Base-by-base conservation (phyloP, 2,888 invertebrate species). In the Keiferia lycopersicella region DNA sequence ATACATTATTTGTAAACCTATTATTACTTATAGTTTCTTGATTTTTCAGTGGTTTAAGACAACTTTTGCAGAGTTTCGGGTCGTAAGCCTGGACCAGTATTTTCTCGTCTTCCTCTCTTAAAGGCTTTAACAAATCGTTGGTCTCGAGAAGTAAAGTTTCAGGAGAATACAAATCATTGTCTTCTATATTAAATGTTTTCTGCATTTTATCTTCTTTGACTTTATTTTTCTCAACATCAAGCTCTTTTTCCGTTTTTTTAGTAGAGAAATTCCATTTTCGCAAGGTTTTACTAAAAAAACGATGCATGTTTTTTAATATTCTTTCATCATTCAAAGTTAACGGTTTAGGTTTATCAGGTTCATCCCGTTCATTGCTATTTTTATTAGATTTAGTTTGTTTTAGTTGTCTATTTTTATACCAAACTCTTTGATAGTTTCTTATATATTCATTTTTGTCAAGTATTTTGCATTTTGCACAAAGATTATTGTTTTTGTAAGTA, bases 41-140 rank as follows among this genome's bases (percentile, higher is more conserved):
- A 6, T 26, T 16, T 11, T 12, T 14, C 2, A 56, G 18, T n/a
- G 30, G 56, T 34, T 16, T 16, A 7, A 56, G 56, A 34, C 56
- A 56, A 16, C 56, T 56, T n/a, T 56, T 56, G 56, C 56, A 56
- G 7, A n/a, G 30, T 8, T n/a, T 34, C 4, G 56, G 56, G 16
- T 56, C 56, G 26, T 16, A n/a, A 14, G 56, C 10, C 26, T 26
- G 4, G 12, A 56, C 56, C 8, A 56, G n/a, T 16, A 56, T 26
- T 26, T 6, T 26, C 26, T 26, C 26, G 26, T 26, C 26, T 26
- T 26, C 26, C 26, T 26, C 26, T 26, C 26, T 26, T 26, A 26
- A 2, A 26, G 26, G 26, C 26, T 26, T 26, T 26, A 26, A 26
- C 26, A 56, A 56, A 34, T 56, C 16, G 10, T 34, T 34, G 26